Base-by-base conservation (phyloP, 2,888 invertebrate genomes). In the Andrena bicolor region DNA sequence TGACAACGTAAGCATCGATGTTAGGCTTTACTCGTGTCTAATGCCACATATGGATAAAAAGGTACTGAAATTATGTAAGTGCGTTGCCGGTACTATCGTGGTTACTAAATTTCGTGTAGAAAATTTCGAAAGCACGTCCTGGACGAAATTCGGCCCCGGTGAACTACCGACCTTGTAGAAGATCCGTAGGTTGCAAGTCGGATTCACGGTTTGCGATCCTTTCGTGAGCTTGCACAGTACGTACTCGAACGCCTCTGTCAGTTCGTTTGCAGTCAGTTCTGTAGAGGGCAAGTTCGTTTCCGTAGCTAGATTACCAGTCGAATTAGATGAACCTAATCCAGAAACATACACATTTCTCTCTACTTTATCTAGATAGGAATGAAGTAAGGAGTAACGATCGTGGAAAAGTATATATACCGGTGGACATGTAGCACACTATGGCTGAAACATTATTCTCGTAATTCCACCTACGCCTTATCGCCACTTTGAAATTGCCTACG, bases 391-490 rank as follows among this genome's bases (percentile, higher is more conserved):
- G 66, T n/a, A 79, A 41, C 41, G 41, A 41, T 41, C 16, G 16
- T 41, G 16, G 16, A 74, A 3, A 48, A 66, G 65, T 49, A 79
- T 80, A 88, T 90, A 91, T 94, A 96, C 97, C 96, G 89, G 96
- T 96, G 68, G 97, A 96, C 77, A 98, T 96, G 91, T 97, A 97
- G 93, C 98, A 98, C 20, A 98, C 97, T 89, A 98, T 96, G 2
- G 97, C 97, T 1, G 97, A 97, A 79, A 98, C 97, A 83, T 97
- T 97, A 93, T 97, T 97, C 92, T 98, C 98, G 91, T 97, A 97
- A 94, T 98, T 98, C 97, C 98, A 98, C 80, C 98, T 96, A 86
- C 98, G 95, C 69, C 97, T 96, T 88, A 98, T 97, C 13, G 97
- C 97, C 78, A 98, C 97, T 90, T 97, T 97, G 91, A 97, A 97